phyloP scores from a whole-genome alignment of 1,140 invertebrate genomes.

The Apocrypta bakeri region DNA sequence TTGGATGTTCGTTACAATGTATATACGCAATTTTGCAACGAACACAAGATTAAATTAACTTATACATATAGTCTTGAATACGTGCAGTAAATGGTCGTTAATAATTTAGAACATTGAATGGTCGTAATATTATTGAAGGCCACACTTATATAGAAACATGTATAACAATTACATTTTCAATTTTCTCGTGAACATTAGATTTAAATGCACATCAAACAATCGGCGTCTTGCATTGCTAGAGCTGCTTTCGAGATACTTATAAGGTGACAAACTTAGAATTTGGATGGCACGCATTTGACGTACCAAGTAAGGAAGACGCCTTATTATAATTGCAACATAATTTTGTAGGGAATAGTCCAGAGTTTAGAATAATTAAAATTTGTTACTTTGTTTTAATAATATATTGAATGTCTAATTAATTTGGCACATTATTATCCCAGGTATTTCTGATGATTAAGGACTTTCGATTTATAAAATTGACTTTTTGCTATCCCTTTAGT shows the following conservation, averaged over 20 bases:
- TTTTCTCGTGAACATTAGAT: slow-evolving; percentile 31
- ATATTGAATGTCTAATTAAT: too few species aligned
- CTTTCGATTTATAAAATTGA: too few species aligned
- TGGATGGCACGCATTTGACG: background rate
- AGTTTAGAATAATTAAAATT: too few species aligned
- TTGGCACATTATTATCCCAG: too few species aligned
- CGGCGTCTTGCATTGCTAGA: background rate
- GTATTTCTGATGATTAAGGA: too few species aligned
- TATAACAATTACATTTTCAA: slow-evolving; percentile 28
- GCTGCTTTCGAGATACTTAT: background rate
- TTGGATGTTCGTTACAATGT: too few species aligned
- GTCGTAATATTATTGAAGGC: slow-evolving; percentile 30
- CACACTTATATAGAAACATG: slow-evolving; percentile 20
- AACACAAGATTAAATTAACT: too few species aligned
- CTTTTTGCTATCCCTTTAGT: too few species aligned
- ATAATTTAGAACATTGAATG: background rate
- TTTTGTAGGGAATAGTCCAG: too few species aligned
- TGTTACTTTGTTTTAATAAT: too few species aligned
- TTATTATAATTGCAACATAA: background rate
- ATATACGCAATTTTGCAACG: too few species aligned
- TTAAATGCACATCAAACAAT: background rate
- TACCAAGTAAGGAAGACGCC: background rate
- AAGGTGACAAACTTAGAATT: background rate
- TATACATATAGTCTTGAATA: too few species aligned
- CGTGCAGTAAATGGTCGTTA: background rate